Evolutionary conservation across 2,113 vertebrate genomes (phyloP), one percentile per base, ranked within the genome.

Genomic region (Bucco capensis): DNA sequence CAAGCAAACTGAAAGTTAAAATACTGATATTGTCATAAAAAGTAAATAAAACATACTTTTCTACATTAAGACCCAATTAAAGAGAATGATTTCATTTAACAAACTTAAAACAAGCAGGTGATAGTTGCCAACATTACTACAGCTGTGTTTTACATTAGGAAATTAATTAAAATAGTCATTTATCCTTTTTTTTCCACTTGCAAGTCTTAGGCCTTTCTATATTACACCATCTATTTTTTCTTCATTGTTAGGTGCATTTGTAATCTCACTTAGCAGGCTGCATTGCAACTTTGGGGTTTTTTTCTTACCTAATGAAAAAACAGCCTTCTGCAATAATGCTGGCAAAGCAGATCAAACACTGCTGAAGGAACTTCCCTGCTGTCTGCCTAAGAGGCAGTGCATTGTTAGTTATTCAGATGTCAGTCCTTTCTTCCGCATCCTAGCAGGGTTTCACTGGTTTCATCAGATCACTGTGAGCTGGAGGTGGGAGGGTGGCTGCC

Each of bases 121-220:
- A 97, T 96, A 95, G 95, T 96, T 97, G 97, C 96, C 97, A 97
- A 95, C 96, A 83, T 98, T 95, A 93, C 97, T 96, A 89, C 97
- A 97, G 96, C 97, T 98, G 97, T 92, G 94, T 95, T 98, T 98
- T 96, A 97, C 97, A 95, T 98, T 97, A 97, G 97, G 95, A 98
- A 97, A 98, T 97, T 98, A 98, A 98, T 98, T 97, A 98, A 97
- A 97, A 96, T 88, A 70, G 96, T 95, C 92, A 80, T 96, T 97
- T 96, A 96, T 97, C 86, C 87, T 87, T 97, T 98, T 61, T 53
- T 98, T 96, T 96, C 97, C 97, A 97, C 94, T 96, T 94, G 76
- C 27, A 71, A 82, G 79, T 96, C 82, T 91, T 96, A 92, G 94
- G 83, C 85, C 75, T 95, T 93, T 96, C 91, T 90, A 86, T 92